Conservation (phyloP, 2,113 vertebrate genomes). For the Chitala chitala region DNA sequence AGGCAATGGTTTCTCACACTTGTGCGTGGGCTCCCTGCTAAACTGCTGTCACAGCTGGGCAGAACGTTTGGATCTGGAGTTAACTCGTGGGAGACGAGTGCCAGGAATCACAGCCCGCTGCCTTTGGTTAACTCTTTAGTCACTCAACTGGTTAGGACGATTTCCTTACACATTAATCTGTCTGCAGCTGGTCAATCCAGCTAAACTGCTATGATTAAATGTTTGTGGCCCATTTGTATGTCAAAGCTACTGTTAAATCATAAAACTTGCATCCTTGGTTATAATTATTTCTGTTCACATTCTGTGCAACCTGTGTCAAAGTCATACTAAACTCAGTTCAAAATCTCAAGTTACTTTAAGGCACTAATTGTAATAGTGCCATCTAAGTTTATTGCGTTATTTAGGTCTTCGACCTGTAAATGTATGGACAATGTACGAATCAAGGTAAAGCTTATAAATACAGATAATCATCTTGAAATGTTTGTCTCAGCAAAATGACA, state of each 20-base stretch:
- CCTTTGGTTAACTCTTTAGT: conserved; percentile 32
- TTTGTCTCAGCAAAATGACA: too few species aligned
- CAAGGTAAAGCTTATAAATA: too few species aligned
- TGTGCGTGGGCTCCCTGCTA: background rate
- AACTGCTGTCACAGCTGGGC: conserved; percentile 26
- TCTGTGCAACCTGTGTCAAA: too few species aligned
- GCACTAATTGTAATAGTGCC: too few species aligned
- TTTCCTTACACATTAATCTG: conserved; percentile 42
- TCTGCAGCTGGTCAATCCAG: conserved; percentile 41
- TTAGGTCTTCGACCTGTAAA: too few species aligned
- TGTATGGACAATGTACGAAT: too few species aligned
- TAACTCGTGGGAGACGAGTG: background rate
- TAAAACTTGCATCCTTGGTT: background rate
- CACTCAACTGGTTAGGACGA: conserved; percentile 38
- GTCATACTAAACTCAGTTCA: too few species aligned
- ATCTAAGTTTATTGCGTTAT: too few species aligned
- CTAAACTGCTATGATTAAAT: conserved; percentile 22
- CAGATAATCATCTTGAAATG: too few species aligned
- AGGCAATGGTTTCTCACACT: conserved; percentile 14
- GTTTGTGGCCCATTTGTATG: too few species aligned
- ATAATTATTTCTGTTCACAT: background rate
- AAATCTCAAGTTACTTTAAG: too few species aligned
- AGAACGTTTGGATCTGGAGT: conserved; percentile 6
- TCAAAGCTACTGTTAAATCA: background rate
- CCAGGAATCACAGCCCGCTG: conserved; percentile 39